These are phyloP conservation scores for Pristionchus japonicus DNA, from an alignment of 2,888 invertebrate genomes.

Conservation along the genomic window DNA sequence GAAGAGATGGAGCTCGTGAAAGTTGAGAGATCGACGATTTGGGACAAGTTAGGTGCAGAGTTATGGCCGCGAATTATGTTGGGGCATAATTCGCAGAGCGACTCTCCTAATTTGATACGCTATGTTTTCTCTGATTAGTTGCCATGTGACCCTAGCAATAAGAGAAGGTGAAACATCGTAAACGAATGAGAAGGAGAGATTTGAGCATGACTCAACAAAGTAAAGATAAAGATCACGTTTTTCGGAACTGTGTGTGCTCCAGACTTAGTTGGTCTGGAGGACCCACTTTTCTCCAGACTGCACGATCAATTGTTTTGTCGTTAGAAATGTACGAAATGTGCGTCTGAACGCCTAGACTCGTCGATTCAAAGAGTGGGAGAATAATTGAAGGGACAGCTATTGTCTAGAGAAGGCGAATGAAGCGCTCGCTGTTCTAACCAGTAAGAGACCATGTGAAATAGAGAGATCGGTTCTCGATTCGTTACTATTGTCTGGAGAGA, in stretches of 20 bases:
- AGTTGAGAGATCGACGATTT: neutral
- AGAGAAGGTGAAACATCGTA: too few relatives aligned
- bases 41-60: neutral
- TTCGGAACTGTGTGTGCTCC: neutral
- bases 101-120: neutral
- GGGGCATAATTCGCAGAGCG: neutral
- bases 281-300: neutral
- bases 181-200: neutral
- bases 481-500: slow-evolving; percentile 7
- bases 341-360: neutral
- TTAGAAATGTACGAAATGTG: neutral
- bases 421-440: neutral
- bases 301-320: neutral
- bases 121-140: too few relatives aligned
- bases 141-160: too few relatives aligned
- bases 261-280: neutral
- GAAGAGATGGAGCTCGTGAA: too few relatives aligned
- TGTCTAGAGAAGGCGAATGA: neutral
- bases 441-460: neutral
- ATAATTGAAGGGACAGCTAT: slow-evolving; percentile 4
- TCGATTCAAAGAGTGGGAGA: slow-evolving; percentile 27
- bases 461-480: neutral
- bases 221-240: neutral
- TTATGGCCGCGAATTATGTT: neutral
- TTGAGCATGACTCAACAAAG: neutral